A percentile compares a stretch with the other conserved stretches of the same genome.
These are phyloP conservation scores for Acanthacorydalis orientalis DNA, from an alignment of 2,888 invertebrate species.

Conservation along the genomic window DNA sequence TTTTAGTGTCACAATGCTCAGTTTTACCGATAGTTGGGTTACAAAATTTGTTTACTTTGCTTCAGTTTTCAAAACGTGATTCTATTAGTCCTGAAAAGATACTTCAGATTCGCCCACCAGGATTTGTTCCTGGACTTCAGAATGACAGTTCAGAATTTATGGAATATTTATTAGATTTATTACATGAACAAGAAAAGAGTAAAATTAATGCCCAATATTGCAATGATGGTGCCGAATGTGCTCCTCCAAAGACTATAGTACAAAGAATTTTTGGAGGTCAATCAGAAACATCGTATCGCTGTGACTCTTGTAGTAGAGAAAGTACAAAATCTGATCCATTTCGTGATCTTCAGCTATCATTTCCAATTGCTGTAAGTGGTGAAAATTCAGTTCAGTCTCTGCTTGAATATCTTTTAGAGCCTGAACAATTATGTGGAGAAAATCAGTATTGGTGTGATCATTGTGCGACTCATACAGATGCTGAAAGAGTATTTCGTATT, in stretches of 20 bases:
- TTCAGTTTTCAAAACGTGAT: conserved; percentile 47
- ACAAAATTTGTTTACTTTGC: conserved; percentile 54
- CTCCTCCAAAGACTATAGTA: conserved; percentile 29
- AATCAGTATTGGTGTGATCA: conserved; percentile 69
- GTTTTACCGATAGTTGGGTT: conserved; percentile 36
- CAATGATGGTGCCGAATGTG: conserved; percentile 14
- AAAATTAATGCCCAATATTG: conserved; percentile 9
- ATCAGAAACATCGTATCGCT: conserved; percentile 54
- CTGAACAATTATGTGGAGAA: conserved; percentile 61
- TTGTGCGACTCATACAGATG: conserved; percentile 59
- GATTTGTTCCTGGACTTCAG: conserved; percentile 60
- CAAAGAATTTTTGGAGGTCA: conserved; percentile 66
- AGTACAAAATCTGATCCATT: conserved; percentile 64
- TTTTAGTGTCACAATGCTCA: conserved; percentile 35
- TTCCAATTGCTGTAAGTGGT: conserved; percentile 36
- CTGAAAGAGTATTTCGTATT: conserved; percentile 50
- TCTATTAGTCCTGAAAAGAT: conserved; percentile 53
- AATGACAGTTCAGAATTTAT: conserved; percentile 82
- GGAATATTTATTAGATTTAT: conserved; percentile 50
- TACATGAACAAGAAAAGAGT: conserved; percentile 54
- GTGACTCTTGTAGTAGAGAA: conserved; percentile 51
- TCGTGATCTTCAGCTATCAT: conserved; percentile 62
- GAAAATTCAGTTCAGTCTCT: conserved; percentile 58
- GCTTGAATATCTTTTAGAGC: conserved; percentile 58
- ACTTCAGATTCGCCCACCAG: conserved; percentile 53